Evolutionary conservation across 2,113 vertebrate species (phyloP).

Genomic region (Natator depressus): DNA sequence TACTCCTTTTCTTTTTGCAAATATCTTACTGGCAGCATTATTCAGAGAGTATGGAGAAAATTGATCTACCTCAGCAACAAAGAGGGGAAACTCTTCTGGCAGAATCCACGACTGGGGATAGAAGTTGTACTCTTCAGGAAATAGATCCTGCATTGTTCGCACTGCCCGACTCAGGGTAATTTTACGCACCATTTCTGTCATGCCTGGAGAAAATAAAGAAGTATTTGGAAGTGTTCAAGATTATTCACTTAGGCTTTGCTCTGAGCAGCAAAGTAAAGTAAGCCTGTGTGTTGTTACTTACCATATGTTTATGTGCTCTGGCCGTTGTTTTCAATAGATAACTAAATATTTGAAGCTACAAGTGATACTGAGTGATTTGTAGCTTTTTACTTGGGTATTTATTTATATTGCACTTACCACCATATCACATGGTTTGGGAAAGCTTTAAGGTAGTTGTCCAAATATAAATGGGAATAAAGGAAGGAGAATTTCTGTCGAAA

Average conservation of each 20-base stretch:
- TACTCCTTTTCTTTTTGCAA: background rate
- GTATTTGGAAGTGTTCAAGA: background rate
- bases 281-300: background rate
- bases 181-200: slow-evolving; percentile 95
- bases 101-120: slow-evolving; percentile 98
- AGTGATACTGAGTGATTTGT: background rate
- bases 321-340: background rate
- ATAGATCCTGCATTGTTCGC: slow-evolving; percentile 93
- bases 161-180: slow-evolving; percentile 93
- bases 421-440: background rate
- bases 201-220: slow-evolving; percentile 80
- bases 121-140: slow-evolving; percentile 96
- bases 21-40: background rate
- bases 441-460: background rate
- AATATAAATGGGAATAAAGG: background rate
- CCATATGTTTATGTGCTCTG: background rate
- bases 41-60: background rate
- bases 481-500: background rate
- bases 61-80: slow-evolving; percentile 85
- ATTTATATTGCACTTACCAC: background rate
- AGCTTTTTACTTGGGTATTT: background rate
- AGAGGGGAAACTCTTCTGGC: slow-evolving; percentile 92
- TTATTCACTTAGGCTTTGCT: background rate
- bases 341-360: background rate
- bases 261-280: background rate